Evolutionary conservation across 2,797 vertebrate species (phyloP).

Genomic region (Diglossa cyanea): DNA sequence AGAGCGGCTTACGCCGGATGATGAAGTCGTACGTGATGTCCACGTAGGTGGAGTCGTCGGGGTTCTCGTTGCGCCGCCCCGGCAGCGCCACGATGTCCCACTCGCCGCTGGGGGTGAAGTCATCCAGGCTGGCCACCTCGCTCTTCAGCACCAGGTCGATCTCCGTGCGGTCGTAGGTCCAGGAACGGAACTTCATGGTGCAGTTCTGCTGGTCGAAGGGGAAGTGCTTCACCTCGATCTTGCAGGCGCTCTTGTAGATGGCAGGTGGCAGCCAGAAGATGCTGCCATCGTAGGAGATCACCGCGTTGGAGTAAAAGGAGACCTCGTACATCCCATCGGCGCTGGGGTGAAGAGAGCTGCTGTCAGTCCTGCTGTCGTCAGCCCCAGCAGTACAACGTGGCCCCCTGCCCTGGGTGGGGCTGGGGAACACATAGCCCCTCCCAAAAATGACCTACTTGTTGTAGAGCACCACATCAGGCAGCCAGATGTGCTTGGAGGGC

Average conservation of each 20-base stretch:
- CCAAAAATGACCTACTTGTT: slow-evolving; percentile 87
- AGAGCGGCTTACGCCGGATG: slow-evolving; percentile 93
- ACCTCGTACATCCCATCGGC: slow-evolving; percentile 97
- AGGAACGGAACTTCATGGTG: slow-evolving; percentile 95
- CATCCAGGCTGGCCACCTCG: slow-evolving; percentile 93
- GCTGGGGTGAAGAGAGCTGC: slow-evolving; percentile 41
- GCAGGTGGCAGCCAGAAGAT: slow-evolving; percentile 97
- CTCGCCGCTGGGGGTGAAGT: slow-evolving; percentile 96
- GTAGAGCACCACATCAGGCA: slow-evolving; percentile 96
- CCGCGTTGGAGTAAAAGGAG: slow-evolving; percentile 95
- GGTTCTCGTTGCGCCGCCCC: slow-evolving; percentile 92
- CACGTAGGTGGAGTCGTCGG: slow-evolving; percentile 89
- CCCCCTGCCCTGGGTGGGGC: rapidly evolving
- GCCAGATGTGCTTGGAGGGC: slow-evolving; percentile 98
- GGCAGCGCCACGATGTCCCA: slow-evolving; percentile 98
- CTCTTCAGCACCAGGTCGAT: slow-evolving; percentile 93
- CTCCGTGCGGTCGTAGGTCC: slow-evolving; percentile 96
- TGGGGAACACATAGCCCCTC: rapidly evolving
- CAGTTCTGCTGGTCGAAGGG: slow-evolving; percentile 99
- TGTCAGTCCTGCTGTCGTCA: neutral
- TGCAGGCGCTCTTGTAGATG: slow-evolving; percentile 97
- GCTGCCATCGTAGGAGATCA: slow-evolving; percentile 93
- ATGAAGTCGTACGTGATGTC: slow-evolving; percentile 98
- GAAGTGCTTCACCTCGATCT: slow-evolving; percentile 97
- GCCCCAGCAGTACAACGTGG: too few species aligned